Evolutionary conservation across 2,888 invertebrate species (phyloP).

Genomic region (Dascillus cervinus): DNA sequence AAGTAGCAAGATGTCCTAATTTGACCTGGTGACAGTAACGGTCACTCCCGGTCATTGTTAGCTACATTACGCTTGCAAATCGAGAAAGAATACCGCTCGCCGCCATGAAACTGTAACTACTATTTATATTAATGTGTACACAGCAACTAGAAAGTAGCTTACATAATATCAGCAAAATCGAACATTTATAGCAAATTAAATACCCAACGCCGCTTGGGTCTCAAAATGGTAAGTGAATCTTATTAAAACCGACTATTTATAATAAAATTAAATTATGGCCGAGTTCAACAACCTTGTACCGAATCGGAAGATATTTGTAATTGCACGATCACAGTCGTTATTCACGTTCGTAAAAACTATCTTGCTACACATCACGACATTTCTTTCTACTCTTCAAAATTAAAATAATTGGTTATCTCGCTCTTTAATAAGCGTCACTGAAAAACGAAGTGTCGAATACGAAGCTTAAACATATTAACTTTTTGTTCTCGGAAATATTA

Average conservation of each 20-base stretch:
- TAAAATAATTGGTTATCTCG: neutral
- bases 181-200: too few relatives aligned
- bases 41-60: conserved; percentile 31
- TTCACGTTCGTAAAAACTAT: conserved; percentile 10
- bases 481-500: conserved; percentile 10
- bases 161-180: neutral
- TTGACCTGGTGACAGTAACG: conserved; percentile 28
- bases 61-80: conserved; percentile 22
- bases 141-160: neutral
- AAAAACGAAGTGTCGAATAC: conserved; percentile 8
- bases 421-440: conserved; percentile 1
- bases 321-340: conserved; percentile 15
- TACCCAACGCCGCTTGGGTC: too few relatives aligned
- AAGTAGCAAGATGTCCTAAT: conserved; percentile 28
- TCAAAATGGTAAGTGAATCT: neutral
- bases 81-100: conserved; percentile 18
- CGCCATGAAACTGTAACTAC: conserved; percentile 13
- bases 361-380: conserved; percentile 12
- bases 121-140: neutral
- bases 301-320: conserved; percentile 17
- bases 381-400: conserved; percentile 6
- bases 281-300: conserved; percentile 18
- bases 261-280: conserved; percentile 1
- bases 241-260: neutral
- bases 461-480: conserved; percentile 16